phyloP scores from a whole-genome alignment of 2,797 vertebrate species.

The Liasis olivaceus region DNA sequence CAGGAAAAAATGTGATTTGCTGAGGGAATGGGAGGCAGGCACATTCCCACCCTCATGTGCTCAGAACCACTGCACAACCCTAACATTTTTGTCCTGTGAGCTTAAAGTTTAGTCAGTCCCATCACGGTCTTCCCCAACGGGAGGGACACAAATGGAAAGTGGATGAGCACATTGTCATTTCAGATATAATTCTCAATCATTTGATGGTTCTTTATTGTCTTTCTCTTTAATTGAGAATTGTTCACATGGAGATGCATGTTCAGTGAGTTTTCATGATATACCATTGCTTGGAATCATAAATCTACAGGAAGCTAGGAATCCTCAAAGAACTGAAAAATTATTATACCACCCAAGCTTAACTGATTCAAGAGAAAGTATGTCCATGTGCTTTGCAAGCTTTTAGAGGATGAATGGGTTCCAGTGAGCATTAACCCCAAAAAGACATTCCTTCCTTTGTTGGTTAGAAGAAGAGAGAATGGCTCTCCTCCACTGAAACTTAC shows the following conservation, averaged over 20 bases:
- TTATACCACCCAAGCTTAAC: too few species aligned
- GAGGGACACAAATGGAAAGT: too few species aligned
- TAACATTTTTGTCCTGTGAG: too few species aligned
- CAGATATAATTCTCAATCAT: neutral
- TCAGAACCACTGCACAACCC: neutral
- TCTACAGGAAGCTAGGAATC: too few species aligned
- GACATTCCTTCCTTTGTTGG: neutral
- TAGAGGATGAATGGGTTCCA: neutral
- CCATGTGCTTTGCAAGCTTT: too few species aligned
- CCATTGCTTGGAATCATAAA: neutral
- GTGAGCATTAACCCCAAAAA: neutral
- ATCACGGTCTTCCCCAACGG: too few species aligned
- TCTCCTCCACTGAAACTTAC: neutral
- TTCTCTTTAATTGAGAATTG: neutral
- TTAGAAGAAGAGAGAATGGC: neutral
- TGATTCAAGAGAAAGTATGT: too few species aligned
- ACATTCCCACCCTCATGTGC: neutral
- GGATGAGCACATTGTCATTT: neutral
- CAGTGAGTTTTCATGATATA: neutral
- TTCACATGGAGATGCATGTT: neutral
- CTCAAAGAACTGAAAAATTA: too few species aligned
- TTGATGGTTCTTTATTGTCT: neutral
- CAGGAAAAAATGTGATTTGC: too few species aligned
- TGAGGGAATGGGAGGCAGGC: too few species aligned
- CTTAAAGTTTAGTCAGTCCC: too few species aligned